Evolutionary conservation across 2,113 vertebrate species (phyloP), one percentile per base, ranked within the genome.

Genomic region (Atherinomorus stipes): DNA sequence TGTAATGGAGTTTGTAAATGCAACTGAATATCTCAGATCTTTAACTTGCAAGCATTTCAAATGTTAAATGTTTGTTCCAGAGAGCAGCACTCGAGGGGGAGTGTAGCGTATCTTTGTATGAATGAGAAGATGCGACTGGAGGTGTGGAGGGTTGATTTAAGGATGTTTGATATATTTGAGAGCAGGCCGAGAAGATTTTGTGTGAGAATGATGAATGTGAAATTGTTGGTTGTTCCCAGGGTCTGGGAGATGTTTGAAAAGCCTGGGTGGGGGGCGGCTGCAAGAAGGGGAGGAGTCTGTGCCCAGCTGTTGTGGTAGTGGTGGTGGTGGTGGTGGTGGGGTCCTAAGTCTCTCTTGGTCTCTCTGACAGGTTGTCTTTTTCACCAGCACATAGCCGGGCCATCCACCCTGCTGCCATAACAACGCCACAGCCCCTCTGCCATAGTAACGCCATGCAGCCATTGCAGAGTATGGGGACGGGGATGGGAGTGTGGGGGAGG

Each of bases 301-400:
- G 93, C 94, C 96, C 96, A 97, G 96, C 96, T 90, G 89, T 89
- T 88, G 74, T 4, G 3, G 28, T 31, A 31, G 3, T 31, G 76
- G 60, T 21, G 44, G 15, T 16, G 15, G 44, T 21, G 42, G 26
- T 47, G 21, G 74, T 61, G 72, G 93, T 9, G 68, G 58, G 50
- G 92, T 88, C 81, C 93, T 80, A 87, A 89, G 94, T 96, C 93
- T 96, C 94, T 67, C 75, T 56, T 38, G 95, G 94, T 95, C 95
- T 94, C 93, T 94, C 94, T 97, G 96, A 97, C 96, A 97, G 95
- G 93, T 94, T 74, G 94, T 95, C 93, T 94, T 96, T 96, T 97
- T 95, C 95, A 95, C 80, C 81, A 88, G 93, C 83, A 92, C 96
- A 97, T 98, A 95, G 93, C 93, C 94, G 84, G 86, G 90, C 88